Evolutionary conservation across 2,113 vertebrate species (phyloP), one percentile per base, ranked within the genome.

Genomic region (Peromyscus maniculatus): DNA sequence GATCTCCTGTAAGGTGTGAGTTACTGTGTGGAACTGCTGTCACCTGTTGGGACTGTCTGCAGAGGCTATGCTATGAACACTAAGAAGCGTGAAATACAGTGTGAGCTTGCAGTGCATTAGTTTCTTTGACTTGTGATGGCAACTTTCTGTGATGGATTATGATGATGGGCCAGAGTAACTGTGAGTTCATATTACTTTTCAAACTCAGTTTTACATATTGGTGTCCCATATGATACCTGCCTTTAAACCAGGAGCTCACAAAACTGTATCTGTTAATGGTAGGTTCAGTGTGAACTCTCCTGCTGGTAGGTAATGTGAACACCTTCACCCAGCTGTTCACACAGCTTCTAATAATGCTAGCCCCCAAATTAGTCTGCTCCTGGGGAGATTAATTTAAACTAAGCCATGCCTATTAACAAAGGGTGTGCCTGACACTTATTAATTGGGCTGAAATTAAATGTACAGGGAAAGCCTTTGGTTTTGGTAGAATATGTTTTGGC

Each of bases 341-440:
- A 66, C 39, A 74, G 95, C 64, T 59, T 91, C 83, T 97, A 80
- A 97, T 88, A 92, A 93, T 43, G 83, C 39, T 74, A 31, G 91
- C 93, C 77, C 90, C 83, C 21, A 64, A 96, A 94, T 98, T 98
- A 97, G 95, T 57, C 62, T 93, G 91, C 39, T 95, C 75, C 89
- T 80, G 28, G 93, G 97, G 96, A 97, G 97, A 69, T 78, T 96
- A 88, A 93, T 92, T 95, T 95, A 89, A 86, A 91, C 67, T 94
- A 90, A 93, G 80, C 94, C 39, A 39, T 93, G 71, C 33, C 75
- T 93, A 66, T 94, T 89, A 94, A 92, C 0, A 0, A 33, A 92
- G 49, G 74, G 84, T 75, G 59, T 96, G 87, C 39, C 84, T 95
- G 91, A 71, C 78, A 77, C 15, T 87, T 96, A 83, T 75, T 98